phyloP scores from a whole-genome alignment of 1,140 invertebrate species.

The Drosophila subpulchrella region DNA sequence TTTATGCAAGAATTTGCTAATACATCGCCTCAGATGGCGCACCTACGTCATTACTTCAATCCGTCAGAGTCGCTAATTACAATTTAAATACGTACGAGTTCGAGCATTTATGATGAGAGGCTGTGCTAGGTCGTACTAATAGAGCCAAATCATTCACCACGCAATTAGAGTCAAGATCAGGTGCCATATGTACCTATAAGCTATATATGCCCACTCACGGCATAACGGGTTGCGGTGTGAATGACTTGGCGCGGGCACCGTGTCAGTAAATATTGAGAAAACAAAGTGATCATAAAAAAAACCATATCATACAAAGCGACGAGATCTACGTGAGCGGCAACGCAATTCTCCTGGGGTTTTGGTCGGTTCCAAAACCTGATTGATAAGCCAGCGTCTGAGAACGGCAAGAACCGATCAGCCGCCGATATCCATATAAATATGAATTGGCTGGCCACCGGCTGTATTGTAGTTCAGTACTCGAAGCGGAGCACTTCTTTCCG shows the following conservation, averaged over 20 bases:
- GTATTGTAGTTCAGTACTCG: conserved; percentile 49
- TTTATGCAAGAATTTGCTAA: conserved; percentile 54
- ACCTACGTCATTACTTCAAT: conserved; percentile 58
- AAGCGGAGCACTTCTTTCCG: conserved; percentile 16
- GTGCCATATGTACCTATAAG: not conserved
- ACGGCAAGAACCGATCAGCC: conserved; percentile 38
- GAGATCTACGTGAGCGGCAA: conserved; percentile 58
- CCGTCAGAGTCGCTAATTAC: conserved; percentile 58
- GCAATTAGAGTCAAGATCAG: conserved; percentile 26
- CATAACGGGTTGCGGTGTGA: conserved; percentile 55
- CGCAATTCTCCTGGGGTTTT: conserved; percentile 27
- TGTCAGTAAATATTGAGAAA: conserved; percentile 59
- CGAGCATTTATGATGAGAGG: conserved; percentile 26
- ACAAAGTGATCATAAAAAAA: conserved; percentile 54
- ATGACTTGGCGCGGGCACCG: conserved; percentile 60
- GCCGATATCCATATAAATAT: conserved; percentile 47
- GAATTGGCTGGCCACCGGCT: conserved; percentile 31
- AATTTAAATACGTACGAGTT: conserved; percentile 43
- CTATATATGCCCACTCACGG: conserved; percentile 20
- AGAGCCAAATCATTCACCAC: conserved; percentile 55
- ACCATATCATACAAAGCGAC: conserved; percentile 30
- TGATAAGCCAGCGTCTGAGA: conserved; percentile 52
- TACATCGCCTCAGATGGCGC: conserved; percentile 33
- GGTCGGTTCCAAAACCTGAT: conserved; percentile 62
- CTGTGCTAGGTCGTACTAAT: not conserved